Percentiles rank a stretch among this genome's conserved stretches.
These are phyloP conservation scores for Eurosta solidaginis DNA, from an alignment of 1,140 invertebrate species.

Conservation along the genomic window DNA sequence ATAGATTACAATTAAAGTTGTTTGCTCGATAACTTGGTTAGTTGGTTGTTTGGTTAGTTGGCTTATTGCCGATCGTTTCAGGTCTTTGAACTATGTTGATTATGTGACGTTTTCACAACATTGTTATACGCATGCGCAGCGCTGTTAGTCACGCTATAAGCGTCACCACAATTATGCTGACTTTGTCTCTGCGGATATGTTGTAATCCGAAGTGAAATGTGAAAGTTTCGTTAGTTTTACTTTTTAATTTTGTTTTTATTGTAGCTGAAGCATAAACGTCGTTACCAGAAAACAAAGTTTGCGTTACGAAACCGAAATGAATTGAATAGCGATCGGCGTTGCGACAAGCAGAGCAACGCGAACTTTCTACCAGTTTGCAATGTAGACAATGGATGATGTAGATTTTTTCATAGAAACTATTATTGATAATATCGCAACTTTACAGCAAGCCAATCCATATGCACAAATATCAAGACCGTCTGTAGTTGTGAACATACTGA, in stretches of 20 bases:
- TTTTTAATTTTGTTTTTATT: neutral
- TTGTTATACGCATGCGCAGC: neutral
- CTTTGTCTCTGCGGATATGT: slow-evolving; percentile 3
- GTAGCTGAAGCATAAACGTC: neutral
- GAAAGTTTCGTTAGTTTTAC: neutral
- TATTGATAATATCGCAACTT: too few relatives aligned
- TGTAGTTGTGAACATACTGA: too few relatives aligned
- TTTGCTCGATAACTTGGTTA: neutral
- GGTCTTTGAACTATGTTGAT: slow-evolving; percentile 1
- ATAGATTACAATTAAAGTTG: neutral
- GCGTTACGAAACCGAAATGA: neutral
- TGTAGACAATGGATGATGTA: too few relatives aligned
- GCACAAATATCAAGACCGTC: too few relatives aligned
- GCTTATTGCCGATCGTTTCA: neutral
- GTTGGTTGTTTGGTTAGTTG: slow-evolving; percentile 1
- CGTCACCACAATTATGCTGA: neutral
- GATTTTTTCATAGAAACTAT: too few relatives aligned
- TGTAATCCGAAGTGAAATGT: slow-evolving; percentile 17
- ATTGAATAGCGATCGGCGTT: too few relatives aligned
- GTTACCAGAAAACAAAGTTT: neutral
- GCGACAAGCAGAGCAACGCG: too few relatives aligned
- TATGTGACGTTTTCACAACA: slow-evolving; percentile 5
- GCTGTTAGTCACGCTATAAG: neutral
- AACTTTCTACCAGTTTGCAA: too few relatives aligned
- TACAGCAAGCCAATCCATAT: too few relatives aligned